A percentile compares a stretch with the other conserved stretches of the same genome.
phyloP scores from a whole-genome alignment of 2,113 vertebrate genomes.

The Oreochromis niloticus region DNA sequence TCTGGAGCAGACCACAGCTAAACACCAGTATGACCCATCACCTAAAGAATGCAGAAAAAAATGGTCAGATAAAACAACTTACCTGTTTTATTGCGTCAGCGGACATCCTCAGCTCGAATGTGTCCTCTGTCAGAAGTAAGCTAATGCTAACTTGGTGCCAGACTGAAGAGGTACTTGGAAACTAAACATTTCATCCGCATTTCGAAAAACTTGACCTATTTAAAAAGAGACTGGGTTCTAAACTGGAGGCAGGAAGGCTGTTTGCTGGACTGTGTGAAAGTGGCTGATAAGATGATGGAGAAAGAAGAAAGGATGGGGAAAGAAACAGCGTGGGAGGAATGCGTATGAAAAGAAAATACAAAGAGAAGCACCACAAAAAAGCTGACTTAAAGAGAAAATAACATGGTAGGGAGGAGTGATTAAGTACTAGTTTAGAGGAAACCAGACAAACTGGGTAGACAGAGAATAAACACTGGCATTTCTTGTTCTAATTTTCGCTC shows the following conservation, averaged over 20 bases:
- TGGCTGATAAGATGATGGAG: neutral
- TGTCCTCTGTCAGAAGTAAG: neutral
- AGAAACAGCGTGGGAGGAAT: neutral
- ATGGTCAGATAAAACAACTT: neutral
- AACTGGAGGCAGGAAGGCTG: neutral
- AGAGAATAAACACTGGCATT: neutral
- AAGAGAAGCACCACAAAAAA: neutral
- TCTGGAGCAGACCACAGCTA: neutral
- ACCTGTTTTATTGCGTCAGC: neutral
- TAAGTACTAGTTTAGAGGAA: neutral
- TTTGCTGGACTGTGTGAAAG: neutral
- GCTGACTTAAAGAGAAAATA: neutral
- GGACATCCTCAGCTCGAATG: neutral
- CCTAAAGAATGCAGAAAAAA: neutral
- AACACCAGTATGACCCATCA: neutral
- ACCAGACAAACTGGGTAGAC: neutral
- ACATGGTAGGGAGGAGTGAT: neutral
- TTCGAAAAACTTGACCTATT: neutral
- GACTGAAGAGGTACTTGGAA: neutral
- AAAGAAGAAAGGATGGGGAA: neutral
- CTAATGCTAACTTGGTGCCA: neutral
- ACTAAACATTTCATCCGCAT: neutral
- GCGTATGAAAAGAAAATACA: neutral
- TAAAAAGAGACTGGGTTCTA: neutral
- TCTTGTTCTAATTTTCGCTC: neutral